Conservation (phyloP, 30 jellyfish, hydroid and myxozoan species). For the Hydractinia echinata region DNA sequence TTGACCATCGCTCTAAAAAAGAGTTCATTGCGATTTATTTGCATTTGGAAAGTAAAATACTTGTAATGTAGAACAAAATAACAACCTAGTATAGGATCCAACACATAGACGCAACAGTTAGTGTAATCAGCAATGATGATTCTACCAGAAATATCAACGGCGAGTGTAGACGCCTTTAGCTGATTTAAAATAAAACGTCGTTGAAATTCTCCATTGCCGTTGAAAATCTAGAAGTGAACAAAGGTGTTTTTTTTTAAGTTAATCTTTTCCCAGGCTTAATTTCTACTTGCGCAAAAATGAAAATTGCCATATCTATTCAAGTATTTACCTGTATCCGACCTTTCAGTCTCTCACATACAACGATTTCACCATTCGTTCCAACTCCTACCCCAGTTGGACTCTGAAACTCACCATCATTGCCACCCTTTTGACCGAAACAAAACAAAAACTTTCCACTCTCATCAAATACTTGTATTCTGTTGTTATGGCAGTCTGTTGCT, state of each 20-base stretch:
- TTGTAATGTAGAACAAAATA: no score
- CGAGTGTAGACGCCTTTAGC: conserved; percentile 82
- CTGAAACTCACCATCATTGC: conserved; percentile 88
- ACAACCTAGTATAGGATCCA: conserved; percentile 88
- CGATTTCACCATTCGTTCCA: conserved; percentile 80
- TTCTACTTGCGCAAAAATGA: not conserved
- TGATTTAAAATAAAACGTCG: conserved; percentile 78
- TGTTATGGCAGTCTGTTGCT: conserved; percentile 88
- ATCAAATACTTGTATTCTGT: conserved; percentile 86
- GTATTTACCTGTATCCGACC: conserved; percentile 80
- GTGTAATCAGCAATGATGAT: conserved; percentile 95
- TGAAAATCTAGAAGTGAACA: conserved; percentile 48
- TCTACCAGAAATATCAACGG: conserved; percentile 74
- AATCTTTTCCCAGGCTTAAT: not conserved
- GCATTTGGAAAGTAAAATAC: no score
- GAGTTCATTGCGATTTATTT: no score
- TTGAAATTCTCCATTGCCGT: conserved; percentile 69
- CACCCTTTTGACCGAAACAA: conserved; percentile 77
- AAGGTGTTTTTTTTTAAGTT: not conserved
- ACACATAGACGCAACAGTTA: conserved; percentile 76
- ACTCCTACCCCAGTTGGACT: conserved; percentile 96
- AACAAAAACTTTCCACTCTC: conserved; percentile 83
- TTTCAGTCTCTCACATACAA: conserved; percentile 88
- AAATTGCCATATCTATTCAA: not conserved
- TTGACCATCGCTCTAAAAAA: conserved; percentile 91